Conservation (phyloP, 1,140 invertebrate species). For the Asobara japonica region DNA sequence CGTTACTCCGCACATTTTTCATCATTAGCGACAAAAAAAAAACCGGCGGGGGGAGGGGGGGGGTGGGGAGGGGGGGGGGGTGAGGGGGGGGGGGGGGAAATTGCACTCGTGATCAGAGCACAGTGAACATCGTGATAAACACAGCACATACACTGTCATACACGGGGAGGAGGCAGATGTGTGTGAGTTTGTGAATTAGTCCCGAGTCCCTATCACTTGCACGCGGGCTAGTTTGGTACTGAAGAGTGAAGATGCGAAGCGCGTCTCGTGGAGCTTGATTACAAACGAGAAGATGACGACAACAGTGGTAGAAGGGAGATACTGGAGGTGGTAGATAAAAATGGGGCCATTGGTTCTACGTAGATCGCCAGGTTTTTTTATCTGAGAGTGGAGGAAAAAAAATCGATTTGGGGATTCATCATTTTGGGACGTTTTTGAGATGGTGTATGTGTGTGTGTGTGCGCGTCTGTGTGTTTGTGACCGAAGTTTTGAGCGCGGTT, state of each 20-base stretch:
- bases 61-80: too few relatives aligned
- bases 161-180: too few relatives aligned
- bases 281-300: slow-evolving; percentile 34
- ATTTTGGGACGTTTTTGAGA: too few relatives aligned
- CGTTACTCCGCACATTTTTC: slow-evolving; percentile 7
- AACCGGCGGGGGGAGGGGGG: too few relatives aligned
- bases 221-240: background rate
- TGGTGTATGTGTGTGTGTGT: too few relatives aligned
- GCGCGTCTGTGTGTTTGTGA: too few relatives aligned
- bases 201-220: slow-evolving; percentile 5
- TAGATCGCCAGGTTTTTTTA: slow-evolving; percentile 16
- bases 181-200: too few relatives aligned
- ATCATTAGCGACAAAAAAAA: background rate
- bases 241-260: background rate
- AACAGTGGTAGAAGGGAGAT: background rate
- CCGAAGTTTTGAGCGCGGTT: too few relatives aligned
- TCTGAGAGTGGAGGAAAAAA: too few relatives aligned
- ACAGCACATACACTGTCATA: background rate
- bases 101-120: background rate
- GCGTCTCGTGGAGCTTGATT: slow-evolving; percentile 18
- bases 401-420: too few relatives aligned
- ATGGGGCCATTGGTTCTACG: slow-evolving; percentile 1
- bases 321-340: slow-evolving; percentile 17
- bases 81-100: too few relatives aligned
- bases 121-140: background rate